These are phyloP conservation scores for Drosophila subpulchrella DNA, from an alignment of 1,140 invertebrate genomes.

Conservation along the genomic window DNA sequence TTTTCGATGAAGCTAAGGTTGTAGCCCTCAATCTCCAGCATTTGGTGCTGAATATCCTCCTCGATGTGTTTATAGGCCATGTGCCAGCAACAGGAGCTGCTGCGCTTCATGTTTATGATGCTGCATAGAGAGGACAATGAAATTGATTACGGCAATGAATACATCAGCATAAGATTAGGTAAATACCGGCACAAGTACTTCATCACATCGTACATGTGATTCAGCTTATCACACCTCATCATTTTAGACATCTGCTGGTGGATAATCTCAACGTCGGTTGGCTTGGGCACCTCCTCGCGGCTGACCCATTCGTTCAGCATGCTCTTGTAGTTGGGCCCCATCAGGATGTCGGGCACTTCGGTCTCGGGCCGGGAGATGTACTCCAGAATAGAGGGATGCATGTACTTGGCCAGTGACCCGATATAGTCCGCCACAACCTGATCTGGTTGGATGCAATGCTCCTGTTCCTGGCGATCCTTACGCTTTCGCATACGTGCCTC, in stretches of 20 bases:
- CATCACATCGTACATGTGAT: slow-evolving; percentile 59
- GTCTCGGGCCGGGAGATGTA: slow-evolving; percentile 1
- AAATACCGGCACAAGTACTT: slow-evolving; percentile 58
- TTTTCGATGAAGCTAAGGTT: slow-evolving; percentile 37
- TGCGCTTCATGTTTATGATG: slow-evolving; percentile 57
- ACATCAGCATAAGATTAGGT: neutral
- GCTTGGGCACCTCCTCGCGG: slow-evolving; percentile 33
- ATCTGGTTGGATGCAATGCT: slow-evolving; percentile 16
- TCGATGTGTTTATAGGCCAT: slow-evolving; percentile 61
- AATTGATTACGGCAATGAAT: neutral
- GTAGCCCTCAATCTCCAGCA: slow-evolving; percentile 27
- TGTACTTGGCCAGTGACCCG: slow-evolving; percentile 18
- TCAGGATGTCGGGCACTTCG: neutral
- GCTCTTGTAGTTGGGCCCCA: slow-evolving; percentile 27
- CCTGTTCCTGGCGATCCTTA: neutral
- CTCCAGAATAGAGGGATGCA: slow-evolving; percentile 37
- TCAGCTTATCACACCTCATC: slow-evolving; percentile 19
- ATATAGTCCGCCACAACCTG: slow-evolving; percentile 52
- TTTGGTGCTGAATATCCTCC: slow-evolving; percentile 32
- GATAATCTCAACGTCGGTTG: slow-evolving; percentile 51
- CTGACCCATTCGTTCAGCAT: slow-evolving; percentile 52
- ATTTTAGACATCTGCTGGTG: slow-evolving; percentile 35
- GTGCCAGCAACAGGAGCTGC: slow-evolving; percentile 50
- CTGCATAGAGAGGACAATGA: neutral
- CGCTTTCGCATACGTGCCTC: slow-evolving; percentile 10